Conservation (phyloP, 2,797 vertebrate species). For the Philypnodon macrostomus region DNA sequence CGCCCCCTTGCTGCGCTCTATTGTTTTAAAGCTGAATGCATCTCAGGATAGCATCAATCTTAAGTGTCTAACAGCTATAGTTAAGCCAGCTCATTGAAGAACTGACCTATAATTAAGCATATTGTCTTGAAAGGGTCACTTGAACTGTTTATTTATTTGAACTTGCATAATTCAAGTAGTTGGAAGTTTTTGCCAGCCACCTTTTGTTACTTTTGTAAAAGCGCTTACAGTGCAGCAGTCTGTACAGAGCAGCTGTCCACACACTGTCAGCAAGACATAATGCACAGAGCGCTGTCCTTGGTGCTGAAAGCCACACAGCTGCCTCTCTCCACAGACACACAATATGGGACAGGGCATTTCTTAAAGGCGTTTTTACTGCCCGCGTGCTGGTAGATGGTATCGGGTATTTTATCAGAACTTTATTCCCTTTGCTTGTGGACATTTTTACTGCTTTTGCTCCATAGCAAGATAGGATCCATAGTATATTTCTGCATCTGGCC, state of each 20-base stretch:
- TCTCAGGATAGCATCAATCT: too few species aligned
- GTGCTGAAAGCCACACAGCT: conserved; percentile 40
- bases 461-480: not conserved
- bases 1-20: too few species aligned
- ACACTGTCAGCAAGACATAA: conserved; percentile 22
- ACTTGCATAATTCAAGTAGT: too few species aligned
- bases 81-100: too few species aligned
- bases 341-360: conserved; percentile 29
- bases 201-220: conserved; percentile 13
- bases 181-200: not conserved
- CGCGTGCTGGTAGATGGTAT: conserved; percentile 19
- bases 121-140: too few species aligned
- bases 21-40: too few species aligned
- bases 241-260: conserved; percentile 7
- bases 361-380: conserved; percentile 33
- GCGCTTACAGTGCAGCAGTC: conserved; percentile 26
- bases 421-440: conserved; percentile 23
- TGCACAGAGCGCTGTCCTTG: conserved; percentile 43
- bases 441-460: conserved; percentile 30
- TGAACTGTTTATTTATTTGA: too few species aligned
- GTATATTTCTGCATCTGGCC: conserved; percentile 15
- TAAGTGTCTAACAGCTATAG: too few species aligned
- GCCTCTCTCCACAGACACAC: conserved; percentile 8
- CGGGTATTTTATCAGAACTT: conserved; percentile 33
- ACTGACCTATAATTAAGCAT: too few species aligned